Conservation (phyloP, 1,140 invertebrate genomes). For the Brachionus asplanchnoidis region DNA sequence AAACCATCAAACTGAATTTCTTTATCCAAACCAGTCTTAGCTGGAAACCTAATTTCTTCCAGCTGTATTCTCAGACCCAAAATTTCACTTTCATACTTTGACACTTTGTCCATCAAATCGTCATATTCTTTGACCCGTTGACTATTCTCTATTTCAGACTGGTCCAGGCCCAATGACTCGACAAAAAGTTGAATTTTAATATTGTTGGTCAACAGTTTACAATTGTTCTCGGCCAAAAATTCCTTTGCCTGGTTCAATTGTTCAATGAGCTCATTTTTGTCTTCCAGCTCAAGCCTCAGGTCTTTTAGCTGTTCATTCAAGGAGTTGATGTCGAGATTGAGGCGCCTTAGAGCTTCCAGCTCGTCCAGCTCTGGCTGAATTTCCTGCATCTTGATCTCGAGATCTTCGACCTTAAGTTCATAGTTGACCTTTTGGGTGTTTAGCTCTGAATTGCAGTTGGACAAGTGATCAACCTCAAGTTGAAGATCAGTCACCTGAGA, state of each 20-base stretch:
- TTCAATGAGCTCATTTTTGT: slow-evolving; percentile 34
- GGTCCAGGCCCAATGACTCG: slow-evolving; percentile 3
- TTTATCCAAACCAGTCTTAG: not conserved
- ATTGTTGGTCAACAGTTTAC: slow-evolving; percentile 26
- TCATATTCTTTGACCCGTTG: slow-evolving; percentile 20
- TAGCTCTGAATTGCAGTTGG: slow-evolving; percentile 27
- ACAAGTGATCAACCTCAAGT: not conserved
- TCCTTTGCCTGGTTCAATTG: slow-evolving; percentile 38
- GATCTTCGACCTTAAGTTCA: not conserved
- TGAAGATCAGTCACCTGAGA: not conserved
- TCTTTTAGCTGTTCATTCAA: not conserved
- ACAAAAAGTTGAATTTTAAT: slow-evolving; percentile 25
- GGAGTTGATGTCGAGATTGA: not conserved
- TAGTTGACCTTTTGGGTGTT: slow-evolving; percentile 34
- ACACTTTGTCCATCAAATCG: not conserved
- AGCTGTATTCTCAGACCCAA: not conserved
- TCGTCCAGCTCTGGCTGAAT: not conserved
- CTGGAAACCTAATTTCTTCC: not conserved
- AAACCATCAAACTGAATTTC: not conserved
- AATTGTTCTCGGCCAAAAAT: slow-evolving; percentile 38
- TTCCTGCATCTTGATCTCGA: not conserved
- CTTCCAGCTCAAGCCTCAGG: not conserved
- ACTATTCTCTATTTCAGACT: not conserved
- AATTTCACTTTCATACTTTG: not conserved
- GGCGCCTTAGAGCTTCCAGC: not conserved